Conservation (phyloP, 1,140 invertebrate genomes). For the Tribolium madens region DNA sequence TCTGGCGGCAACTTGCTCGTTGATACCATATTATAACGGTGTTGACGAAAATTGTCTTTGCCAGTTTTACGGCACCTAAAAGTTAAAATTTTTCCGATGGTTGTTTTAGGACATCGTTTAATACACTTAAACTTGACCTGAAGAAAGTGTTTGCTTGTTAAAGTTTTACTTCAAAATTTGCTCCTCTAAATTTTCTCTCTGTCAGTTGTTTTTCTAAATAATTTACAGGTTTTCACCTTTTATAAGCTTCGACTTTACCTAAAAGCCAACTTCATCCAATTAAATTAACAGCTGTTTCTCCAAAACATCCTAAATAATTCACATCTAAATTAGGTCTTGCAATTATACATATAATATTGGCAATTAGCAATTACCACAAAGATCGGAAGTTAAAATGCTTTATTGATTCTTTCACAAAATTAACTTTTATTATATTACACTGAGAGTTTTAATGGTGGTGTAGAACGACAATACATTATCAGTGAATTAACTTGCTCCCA, state of each 20-base stretch:
- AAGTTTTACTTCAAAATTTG: neutral
- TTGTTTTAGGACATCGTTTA: conserved; percentile 21
- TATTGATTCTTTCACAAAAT: neutral
- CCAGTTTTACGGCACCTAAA: neutral
- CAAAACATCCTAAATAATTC: conserved; percentile 1
- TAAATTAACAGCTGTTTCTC: neutral
- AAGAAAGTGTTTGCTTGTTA: conserved; percentile 6
- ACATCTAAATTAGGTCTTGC: neutral
- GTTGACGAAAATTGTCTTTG: neutral
- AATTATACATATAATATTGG: conserved; percentile 7
- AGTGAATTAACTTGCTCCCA: conserved; percentile 23
- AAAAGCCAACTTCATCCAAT: neutral
- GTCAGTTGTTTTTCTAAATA: neutral
- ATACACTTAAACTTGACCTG: neutral
- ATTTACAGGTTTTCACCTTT: neutral
- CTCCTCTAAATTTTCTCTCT: neutral
- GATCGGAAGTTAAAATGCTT: neutral
- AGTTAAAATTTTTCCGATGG: neutral
- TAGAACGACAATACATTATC: conserved; percentile 26
- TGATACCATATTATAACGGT: neutral
- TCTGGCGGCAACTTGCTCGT: neutral
- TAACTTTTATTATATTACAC: conserved; percentile 34
- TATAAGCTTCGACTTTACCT: neutral
- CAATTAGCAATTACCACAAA: neutral
- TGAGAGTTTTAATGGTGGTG: conserved; percentile 23